phyloP scores from a whole-genome alignment of 2,113 vertebrate species.

The Cranoglanis bouderius region DNA sequence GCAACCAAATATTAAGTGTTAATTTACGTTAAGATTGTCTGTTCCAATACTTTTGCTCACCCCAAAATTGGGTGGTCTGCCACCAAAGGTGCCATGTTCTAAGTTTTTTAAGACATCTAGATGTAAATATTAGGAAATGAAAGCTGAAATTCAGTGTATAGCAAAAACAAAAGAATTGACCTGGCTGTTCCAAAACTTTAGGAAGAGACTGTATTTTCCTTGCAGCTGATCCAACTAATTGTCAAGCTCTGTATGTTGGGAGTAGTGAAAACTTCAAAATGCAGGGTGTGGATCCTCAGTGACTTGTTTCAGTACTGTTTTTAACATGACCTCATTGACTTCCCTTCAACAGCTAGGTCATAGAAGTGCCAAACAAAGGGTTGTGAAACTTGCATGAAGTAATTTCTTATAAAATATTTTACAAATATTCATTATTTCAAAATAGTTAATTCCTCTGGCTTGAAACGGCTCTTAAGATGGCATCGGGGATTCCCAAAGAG shows the following conservation, averaged over 20 bases:
- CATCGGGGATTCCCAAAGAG: neutral
- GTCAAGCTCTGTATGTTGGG: neutral
- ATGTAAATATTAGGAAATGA: neutral
- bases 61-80: too few relatives aligned
- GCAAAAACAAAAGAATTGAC: neutral
- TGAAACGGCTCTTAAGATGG: neutral
- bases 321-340: neutral
- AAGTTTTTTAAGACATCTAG: neutral
- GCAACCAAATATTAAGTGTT: too few relatives aligned
- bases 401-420: neutral
- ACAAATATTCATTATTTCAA: neutral
- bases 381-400: neutral
- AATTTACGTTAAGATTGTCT: too few relatives aligned
- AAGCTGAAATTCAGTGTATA: neutral
- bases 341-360: neutral
- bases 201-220: neutral
- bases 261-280: neutral
- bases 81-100: too few relatives aligned
- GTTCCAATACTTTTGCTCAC: too few relatives aligned
- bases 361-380: neutral
- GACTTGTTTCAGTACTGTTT: neutral
- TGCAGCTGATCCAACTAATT: neutral
- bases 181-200: neutral
- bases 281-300: neutral
- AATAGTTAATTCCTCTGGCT: neutral